Percentiles rank a stretch among this genome's conserved stretches.
Evolutionary conservation across 1,140 invertebrate species (phyloP).

Genomic region (Trichonephila clavata): DNA sequence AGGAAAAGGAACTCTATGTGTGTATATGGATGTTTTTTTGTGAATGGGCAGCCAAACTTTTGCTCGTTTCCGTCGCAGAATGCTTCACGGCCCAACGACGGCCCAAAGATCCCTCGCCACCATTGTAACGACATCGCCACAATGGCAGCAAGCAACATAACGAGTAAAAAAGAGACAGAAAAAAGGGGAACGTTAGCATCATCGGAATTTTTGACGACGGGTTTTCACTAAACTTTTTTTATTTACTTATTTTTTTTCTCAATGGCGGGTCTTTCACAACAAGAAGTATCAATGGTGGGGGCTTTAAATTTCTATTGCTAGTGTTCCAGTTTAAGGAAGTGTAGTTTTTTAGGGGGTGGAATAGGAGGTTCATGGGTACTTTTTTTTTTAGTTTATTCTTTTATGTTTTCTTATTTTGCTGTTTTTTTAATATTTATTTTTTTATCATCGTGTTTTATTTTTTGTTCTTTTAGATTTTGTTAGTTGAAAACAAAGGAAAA

Average conservation of each 20-base stretch:
- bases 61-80: conserved; percentile 9
- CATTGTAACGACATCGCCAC: not conserved
- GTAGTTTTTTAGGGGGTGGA: not conserved
- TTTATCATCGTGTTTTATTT: too few species aligned
- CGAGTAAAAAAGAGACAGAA: not conserved
- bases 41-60: conserved; percentile 2
- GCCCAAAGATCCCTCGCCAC: not conserved
- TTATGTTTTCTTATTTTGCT: too few species aligned
- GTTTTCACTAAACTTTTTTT: not conserved
- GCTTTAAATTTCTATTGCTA: conserved; percentile 32
- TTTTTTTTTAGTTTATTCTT: too few species aligned
- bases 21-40: not conserved
- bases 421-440: too few species aligned
- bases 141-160: not conserved
- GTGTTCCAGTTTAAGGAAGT: not conserved
- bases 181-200: not conserved
- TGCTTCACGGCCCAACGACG: not conserved
- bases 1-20: not conserved
- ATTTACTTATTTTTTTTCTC: too few species aligned
- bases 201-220: not conserved
- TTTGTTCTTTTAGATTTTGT: too few species aligned
- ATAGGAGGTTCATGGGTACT: too few species aligned
- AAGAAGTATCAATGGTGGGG: not conserved
- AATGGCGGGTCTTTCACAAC: not conserved
- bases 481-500: too few species aligned